Conservation (phyloP, 1,140 invertebrate species). For the Rhopalosiphum maidis region DNA sequence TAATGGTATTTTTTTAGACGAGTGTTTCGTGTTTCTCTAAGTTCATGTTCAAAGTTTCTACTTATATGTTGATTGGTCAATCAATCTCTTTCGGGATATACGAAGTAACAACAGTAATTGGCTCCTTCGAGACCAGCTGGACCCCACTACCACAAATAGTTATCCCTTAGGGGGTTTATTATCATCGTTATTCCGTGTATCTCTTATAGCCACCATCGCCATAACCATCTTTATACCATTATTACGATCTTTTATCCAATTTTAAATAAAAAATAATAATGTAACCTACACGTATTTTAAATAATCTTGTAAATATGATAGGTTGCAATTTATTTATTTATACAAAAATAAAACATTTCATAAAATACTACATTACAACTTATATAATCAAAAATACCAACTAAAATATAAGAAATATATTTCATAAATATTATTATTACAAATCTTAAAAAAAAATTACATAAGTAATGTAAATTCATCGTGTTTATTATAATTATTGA, state of each 20-base stretch:
- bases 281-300: background rate
- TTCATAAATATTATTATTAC: background rate
- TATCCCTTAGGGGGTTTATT: conserved; percentile 41
- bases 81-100: conserved; percentile 40
- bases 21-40: background rate
- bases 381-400: background rate
- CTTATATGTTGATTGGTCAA: conserved; percentile 49
- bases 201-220: background rate
- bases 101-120: conserved; percentile 42
- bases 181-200: background rate
- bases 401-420: background rate
- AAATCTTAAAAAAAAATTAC: background rate
- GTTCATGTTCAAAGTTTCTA: conserved; percentile 19
- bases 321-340: background rate
- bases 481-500: background rate
- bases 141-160: conserved; percentile 28
- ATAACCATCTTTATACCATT: conserved; percentile 28
- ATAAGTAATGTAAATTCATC: background rate
- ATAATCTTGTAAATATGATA: background rate
- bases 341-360: background rate
- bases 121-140: conserved; percentile 48
- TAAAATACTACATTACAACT: background rate
- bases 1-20: conserved; percentile 9
- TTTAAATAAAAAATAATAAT: conserved; percentile 8
- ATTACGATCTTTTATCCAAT: background rate